A percentile compares a stretch with the other conserved stretches of the same genome.
These are phyloP conservation scores for Tupiocoris notatus DNA, from an alignment of 2,888 invertebrate species.

Conservation along the genomic window DNA sequence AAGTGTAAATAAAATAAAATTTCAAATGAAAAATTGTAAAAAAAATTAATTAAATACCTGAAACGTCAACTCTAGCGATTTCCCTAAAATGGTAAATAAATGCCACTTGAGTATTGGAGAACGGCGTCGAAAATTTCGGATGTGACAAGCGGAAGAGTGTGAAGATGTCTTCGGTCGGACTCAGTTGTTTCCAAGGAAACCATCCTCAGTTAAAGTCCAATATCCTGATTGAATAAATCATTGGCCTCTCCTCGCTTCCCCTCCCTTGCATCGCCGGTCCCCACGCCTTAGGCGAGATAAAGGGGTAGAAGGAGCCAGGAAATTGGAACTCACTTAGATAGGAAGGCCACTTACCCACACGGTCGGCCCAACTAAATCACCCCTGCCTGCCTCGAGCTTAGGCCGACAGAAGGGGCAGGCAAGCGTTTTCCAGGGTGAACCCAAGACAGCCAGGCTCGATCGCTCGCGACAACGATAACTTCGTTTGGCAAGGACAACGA, in stretches of 20 bases:
- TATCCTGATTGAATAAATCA: constrained; percentile 42
- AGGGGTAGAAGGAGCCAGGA: constrained; percentile 39
- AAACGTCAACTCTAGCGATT: no score
- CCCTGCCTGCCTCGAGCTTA: constrained; percentile 2
- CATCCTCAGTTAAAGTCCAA: constrained; percentile 39
- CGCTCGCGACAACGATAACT: background rate
- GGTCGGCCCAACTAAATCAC: constrained; percentile 34
- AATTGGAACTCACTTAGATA: constrained; percentile 41
- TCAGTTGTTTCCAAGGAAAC: constrained; percentile 37
- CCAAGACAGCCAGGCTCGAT: background rate
- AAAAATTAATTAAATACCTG: no score
- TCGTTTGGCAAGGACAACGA: background rate
- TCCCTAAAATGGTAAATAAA: no score
- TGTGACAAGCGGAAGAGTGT: background rate
- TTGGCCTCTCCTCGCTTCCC: constrained; percentile 6
- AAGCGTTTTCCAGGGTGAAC: background rate
- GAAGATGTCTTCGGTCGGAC: constrained; percentile 10
- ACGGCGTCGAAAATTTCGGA: constrained; percentile 1
- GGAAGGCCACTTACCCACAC: constrained; percentile 40
- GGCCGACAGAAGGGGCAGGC: no score
- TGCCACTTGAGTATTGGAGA: no score
- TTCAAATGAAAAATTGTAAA: no score
- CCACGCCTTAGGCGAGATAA: constrained; percentile 21
- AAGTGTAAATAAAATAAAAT: no score
- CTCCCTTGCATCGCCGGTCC: background rate